phyloP scores from a whole-genome alignment of 2,797 vertebrate genomes.

The Glossophaga mutica region DNA sequence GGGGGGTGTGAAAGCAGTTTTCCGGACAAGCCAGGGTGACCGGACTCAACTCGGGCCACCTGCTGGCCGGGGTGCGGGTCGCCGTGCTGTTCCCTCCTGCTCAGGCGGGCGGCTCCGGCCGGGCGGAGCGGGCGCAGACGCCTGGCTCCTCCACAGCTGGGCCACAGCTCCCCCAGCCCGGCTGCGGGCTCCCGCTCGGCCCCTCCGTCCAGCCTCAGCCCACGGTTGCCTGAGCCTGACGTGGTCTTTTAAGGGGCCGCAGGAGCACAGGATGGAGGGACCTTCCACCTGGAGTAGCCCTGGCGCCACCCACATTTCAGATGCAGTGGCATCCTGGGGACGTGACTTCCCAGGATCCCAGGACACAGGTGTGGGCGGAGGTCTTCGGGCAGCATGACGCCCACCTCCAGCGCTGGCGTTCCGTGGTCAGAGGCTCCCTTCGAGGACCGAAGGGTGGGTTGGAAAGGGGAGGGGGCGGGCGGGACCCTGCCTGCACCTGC shows the following conservation, averaged over 20 bases:
- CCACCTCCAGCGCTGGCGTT: fast-evolving
- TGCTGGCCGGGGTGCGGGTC: not conserved
- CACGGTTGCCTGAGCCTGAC: not conserved
- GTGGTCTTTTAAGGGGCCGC: no score
- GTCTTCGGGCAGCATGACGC: fast-evolving
- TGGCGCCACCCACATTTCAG: not conserved
- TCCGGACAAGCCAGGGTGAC: not conserved
- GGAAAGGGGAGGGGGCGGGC: not conserved
- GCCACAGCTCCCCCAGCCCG: not conserved
- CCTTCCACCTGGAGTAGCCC: not conserved
- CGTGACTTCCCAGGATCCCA: not conserved
- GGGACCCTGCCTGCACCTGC: not conserved
- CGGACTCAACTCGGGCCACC: fast-evolving
- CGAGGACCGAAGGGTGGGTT: not conserved
- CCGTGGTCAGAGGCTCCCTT: not conserved
- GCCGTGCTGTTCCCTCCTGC: fast-evolving
- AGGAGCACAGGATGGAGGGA: not conserved
- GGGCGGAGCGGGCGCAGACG: not conserved
- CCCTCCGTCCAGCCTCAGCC: fast-evolving
- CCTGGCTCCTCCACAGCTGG: not conserved
- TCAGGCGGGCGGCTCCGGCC: fast-evolving
- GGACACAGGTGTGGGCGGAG: not conserved
- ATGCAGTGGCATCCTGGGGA: not conserved
- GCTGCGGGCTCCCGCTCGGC: fast-evolving
- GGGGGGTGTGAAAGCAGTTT: not conserved